Percentiles rank a stretch among this genome's conserved stretches.
phyloP scores from a whole-genome alignment of 2,797 vertebrate species.

The Rhynchonycteris naso region DNA sequence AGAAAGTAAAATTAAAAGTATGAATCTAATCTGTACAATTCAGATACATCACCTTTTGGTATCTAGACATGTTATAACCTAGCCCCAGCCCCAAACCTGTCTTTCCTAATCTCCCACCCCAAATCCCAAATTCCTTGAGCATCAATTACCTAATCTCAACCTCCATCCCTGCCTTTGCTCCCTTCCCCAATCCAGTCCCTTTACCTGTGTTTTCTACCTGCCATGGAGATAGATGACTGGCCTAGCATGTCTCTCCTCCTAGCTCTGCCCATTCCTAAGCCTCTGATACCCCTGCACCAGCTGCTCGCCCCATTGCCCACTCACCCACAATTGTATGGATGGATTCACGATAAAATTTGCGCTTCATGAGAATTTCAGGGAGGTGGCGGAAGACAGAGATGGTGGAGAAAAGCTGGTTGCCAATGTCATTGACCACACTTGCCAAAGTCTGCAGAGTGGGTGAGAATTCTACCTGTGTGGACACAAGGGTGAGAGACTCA shows the following conservation, averaged over 20 bases:
- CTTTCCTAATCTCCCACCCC: neutral
- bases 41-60: neutral
- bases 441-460: constrained; percentile 88
- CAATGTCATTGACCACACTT: constrained; percentile 87
- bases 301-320: neutral
- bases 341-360: constrained; percentile 83
- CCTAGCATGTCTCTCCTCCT: neutral
- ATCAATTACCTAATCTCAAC: neutral
- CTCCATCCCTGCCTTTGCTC: neutral
- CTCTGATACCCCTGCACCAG: no score
- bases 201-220: neutral
- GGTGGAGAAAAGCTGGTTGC: constrained; percentile 88
- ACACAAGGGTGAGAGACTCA: neutral
- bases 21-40: neutral
- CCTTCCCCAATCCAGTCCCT: neutral
- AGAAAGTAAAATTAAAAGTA: neutral
- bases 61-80: neutral
- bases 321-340: constrained; percentile 89
- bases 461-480: constrained; percentile 90
- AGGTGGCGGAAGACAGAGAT: constrained; percentile 90
- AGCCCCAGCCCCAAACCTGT: neutral
- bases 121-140: neutral
- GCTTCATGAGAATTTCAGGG: constrained; percentile 87
- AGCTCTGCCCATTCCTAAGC: neutral
- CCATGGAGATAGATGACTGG: neutral